These are phyloP conservation scores for Punctoribates punctum DNA, from an alignment of 2,888 invertebrate species.

Conservation along the genomic window DNA sequence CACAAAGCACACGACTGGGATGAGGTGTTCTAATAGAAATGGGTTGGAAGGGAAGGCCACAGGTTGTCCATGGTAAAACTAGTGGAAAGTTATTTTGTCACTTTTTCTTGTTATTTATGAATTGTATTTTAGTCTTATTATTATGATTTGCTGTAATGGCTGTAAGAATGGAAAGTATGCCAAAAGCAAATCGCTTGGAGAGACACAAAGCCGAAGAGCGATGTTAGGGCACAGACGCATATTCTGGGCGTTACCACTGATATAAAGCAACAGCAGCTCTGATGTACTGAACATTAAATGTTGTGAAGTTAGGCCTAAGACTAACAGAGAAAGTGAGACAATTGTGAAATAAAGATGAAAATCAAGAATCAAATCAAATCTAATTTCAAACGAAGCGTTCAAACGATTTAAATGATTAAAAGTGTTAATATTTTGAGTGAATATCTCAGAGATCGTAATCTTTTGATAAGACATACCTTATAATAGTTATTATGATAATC, in stretches of 20 bases:
- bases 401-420: too few relatives aligned
- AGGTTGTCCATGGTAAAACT: not conserved
- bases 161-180: not conserved
- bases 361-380: too few relatives aligned
- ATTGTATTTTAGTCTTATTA: not conserved
- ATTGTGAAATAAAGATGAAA: not conserved
- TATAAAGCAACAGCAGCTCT: constrained; percentile 24
- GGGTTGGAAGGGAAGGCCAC: not conserved
- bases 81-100: not conserved
- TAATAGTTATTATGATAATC: not conserved
- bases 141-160: not conserved
- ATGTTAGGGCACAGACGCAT: constrained; percentile 16
- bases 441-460: too few relatives aligned
- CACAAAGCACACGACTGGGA: not conserved
- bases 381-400: too few relatives aligned
- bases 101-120: not conserved
- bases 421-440: too few relatives aligned
- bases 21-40: not conserved
- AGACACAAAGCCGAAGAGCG: not conserved
- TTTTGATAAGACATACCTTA: constrained; percentile 5
- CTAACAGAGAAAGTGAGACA: constrained; percentile 14
- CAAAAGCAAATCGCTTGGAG: constrained; percentile 3
- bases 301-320: constrained; percentile 14
- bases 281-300: constrained; percentile 1
- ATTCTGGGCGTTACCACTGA: constrained; percentile 18